Conservation (phyloP, 2,797 vertebrate species). For the Cetoscarus ocellatus region DNA sequence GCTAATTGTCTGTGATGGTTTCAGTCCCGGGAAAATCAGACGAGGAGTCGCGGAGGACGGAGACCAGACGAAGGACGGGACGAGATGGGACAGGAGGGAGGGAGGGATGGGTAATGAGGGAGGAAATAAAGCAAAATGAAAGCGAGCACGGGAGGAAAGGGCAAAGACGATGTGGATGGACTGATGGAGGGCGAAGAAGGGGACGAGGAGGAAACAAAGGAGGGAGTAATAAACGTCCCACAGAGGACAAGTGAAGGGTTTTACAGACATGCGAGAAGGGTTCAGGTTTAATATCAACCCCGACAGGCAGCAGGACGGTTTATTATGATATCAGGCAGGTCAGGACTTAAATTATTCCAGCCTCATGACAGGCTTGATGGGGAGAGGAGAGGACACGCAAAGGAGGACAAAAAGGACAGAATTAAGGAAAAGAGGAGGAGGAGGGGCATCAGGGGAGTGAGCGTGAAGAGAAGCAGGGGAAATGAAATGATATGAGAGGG, state of each 20-base stretch:
- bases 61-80: constrained; percentile 55
- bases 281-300: constrained; percentile 10
- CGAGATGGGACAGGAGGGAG: not conserved
- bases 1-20: constrained; percentile 69
- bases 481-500: not conserved
- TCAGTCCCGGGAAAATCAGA: constrained; percentile 56
- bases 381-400: not conserved
- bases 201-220: constrained; percentile 24
- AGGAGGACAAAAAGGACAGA: not conserved
- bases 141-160: constrained; percentile 26
- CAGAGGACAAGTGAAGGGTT: constrained; percentile 5
- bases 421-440: not conserved
- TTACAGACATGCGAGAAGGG: constrained; percentile 1
- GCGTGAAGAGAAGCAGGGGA: not conserved
- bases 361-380: not conserved
- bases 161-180: constrained; percentile 37
- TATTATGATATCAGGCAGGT: not conserved
- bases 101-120: constrained; percentile 35
- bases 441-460: not conserved
- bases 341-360: constrained; percentile 2
- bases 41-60: constrained; percentile 31
- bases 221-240: constrained; percentile 25
- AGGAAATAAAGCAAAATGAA: constrained; percentile 52
- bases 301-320: not conserved
- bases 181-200: constrained; percentile 30